These are phyloP conservation scores for Dendrolimus punctatus DNA, from an alignment of 1,140 invertebrate species.

Conservation along the genomic window DNA sequence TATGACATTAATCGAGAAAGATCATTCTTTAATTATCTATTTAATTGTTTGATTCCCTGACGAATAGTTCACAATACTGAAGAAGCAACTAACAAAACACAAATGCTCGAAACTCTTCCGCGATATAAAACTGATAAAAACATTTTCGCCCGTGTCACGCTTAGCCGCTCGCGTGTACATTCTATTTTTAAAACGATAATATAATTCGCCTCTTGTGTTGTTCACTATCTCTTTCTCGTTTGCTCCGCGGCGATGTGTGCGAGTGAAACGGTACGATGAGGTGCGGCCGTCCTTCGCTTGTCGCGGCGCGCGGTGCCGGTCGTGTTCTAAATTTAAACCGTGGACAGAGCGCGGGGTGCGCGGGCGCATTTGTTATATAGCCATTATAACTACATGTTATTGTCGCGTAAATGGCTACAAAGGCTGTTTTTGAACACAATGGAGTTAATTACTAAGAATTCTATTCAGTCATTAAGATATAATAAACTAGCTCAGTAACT, in stretches of 20 bases:
- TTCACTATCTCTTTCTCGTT: slow-evolving; percentile 22
- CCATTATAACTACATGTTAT: no score
- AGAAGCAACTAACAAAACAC: neutral
- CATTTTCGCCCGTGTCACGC: slow-evolving; percentile 27
- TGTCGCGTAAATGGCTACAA: no score
- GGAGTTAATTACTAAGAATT: no score
- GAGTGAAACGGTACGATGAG: slow-evolving; percentile 14
- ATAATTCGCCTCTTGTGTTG: slow-evolving; percentile 21
- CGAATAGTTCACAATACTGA: neutral
- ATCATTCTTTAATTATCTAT: no score
- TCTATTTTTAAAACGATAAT: slow-evolving; percentile 39
- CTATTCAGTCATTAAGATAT: no score
- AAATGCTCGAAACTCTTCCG: slow-evolving; percentile 17
- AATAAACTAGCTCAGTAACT: no score
- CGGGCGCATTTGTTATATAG: slow-evolving; percentile 10
- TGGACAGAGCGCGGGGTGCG: slow-evolving; percentile 15
- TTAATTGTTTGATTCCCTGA: no score
- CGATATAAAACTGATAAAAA: slow-evolving; percentile 21
- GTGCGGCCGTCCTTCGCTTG: slow-evolving; percentile 57
- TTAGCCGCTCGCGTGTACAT: slow-evolving; percentile 40
- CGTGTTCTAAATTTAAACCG: slow-evolving; percentile 40
- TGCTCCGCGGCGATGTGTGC: slow-evolving; percentile 9
- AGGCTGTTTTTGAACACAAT: no score
- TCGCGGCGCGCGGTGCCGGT: slow-evolving; percentile 30
- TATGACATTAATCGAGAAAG: no score